Evolutionary conservation across 2,888 invertebrate species (phyloP), one percentile per base, ranked within the genome.

Genomic region (Phorcus lineatus): DNA sequence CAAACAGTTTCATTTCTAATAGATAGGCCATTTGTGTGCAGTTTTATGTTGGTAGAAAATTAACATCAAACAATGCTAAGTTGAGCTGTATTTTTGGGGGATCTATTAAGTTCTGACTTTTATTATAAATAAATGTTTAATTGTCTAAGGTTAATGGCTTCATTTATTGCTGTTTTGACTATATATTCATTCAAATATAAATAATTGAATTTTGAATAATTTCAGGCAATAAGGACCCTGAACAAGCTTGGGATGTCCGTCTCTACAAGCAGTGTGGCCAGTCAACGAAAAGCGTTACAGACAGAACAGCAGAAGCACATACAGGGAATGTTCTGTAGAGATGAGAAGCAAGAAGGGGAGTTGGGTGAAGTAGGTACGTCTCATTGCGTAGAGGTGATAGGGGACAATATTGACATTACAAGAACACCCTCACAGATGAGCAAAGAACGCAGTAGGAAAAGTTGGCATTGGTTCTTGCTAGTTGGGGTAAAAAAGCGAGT

Each of bases 401-500:
- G 81, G 36, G 81, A 79, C 76, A 81, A 79, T 31, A 76, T 81
- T 31, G 81, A 81, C 62, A 79, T 81, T 4, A 79, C 70, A n/a
- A 24, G 75, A 36, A 79, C 53, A 47, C 81, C 79, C n/a, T 76
- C 62, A 24, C 75, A 81, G 6, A 74, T 78, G 74, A 78, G 47
- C 31, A 52, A 53, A 19, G 78, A 78, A 13, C 31, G 53, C 19
- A 55, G 40, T n/a, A 6, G 66, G 13, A 54, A 78, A 52, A 74
- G 78, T 62, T 81, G 74, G 78, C 78, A 81, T 75, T 76, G 80
- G 80, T 80, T 80, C 24, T 53, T 47, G 13, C 47, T 47, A 13
- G 11, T 47, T 47, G 47, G 47, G 7, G 47, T 47, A 1, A 6
- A 77, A 55, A 80, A 80, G 31, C 70, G 80, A 70, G 62, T 80